A percentile compares a stretch with the other conserved stretches of the same genome.
These are phyloP conservation scores for Clunio marinus DNA, from an alignment of 2,888 invertebrate species.

Conservation along the genomic window DNA sequence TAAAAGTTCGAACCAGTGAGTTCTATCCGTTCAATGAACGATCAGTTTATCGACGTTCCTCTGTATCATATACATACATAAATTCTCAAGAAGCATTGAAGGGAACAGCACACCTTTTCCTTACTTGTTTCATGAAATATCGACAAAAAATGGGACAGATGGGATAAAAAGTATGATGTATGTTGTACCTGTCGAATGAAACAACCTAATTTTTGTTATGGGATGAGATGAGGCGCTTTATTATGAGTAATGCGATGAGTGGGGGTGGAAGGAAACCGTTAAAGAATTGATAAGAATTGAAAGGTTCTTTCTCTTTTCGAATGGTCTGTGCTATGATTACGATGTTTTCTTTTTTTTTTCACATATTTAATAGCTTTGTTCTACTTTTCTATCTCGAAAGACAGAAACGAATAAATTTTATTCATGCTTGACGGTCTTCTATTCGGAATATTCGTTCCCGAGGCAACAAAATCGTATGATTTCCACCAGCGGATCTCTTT, in stretches of 20 bases:
- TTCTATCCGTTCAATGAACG: no score
- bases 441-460: neutral
- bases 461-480: conserved; percentile 15
- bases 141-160: conserved; percentile 20
- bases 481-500: conserved; percentile 11
- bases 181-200: conserved; percentile 26
- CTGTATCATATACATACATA: conserved; percentile 7
- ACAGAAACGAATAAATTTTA: no score
- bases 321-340: no score
- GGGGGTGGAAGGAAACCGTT: neutral
- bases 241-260: neutral
- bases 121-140: neutral
- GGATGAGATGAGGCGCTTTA: neutral
- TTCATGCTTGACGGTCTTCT: neutral
- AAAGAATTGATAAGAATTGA: conserved; percentile 1
- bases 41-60: no score
- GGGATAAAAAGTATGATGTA: conserved; percentile 27
- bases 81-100: neutral
- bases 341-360: neutral
- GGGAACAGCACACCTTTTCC: neutral
- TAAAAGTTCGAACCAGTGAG: no score
- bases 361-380: neutral
- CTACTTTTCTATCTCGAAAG: neutral
- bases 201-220: conserved; percentile 29
- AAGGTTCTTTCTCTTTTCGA: neutral